Percentiles rank a stretch among this genome's conserved stretches.
phyloP scores from a whole-genome alignment of 2,888 invertebrate species.

The Drosophila conformis region DNA sequence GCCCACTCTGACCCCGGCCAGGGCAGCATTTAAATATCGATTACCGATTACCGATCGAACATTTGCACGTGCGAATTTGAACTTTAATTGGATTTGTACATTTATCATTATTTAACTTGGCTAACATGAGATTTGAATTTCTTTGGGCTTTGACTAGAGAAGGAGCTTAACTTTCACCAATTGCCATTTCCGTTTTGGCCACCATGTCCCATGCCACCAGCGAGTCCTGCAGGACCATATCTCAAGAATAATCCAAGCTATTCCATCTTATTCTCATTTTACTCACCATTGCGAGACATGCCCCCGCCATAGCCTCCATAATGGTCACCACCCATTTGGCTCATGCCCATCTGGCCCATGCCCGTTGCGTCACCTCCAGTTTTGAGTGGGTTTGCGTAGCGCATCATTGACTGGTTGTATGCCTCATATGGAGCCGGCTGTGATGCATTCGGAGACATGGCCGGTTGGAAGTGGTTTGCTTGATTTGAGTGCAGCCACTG shows the following conservation, averaged over 20 bases:
- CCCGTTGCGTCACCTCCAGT: slow-evolving; percentile 20
- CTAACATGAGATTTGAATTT: not conserved
- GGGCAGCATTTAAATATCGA: slow-evolving; percentile 59
- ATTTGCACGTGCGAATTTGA: not conserved
- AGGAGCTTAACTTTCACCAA: slow-evolving; percentile 37
- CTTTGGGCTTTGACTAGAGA: not conserved
- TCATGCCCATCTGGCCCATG: slow-evolving; percentile 29
- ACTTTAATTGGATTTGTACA: not conserved
- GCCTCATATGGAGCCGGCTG: slow-evolving; percentile 34
- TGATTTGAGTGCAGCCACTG: slow-evolving; percentile 71
- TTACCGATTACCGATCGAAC: slow-evolving; percentile 2
- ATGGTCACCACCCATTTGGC: slow-evolving; percentile 31
- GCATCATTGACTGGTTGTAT: slow-evolving; percentile 63
- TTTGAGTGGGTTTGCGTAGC: slow-evolving; percentile 33
- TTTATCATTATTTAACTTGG: slow-evolving; percentile 5
- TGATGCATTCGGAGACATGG: slow-evolving; percentile 13
- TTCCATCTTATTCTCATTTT: not conserved
- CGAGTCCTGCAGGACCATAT: slow-evolving; percentile 11
- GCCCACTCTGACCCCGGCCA: slow-evolving; percentile 50
- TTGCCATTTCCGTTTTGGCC: slow-evolving; percentile 32
- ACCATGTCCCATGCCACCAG: slow-evolving; percentile 38
- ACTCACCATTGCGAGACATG: slow-evolving; percentile 52
- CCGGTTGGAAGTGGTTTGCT: slow-evolving; percentile 15
- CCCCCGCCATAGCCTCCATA: slow-evolving; percentile 35
- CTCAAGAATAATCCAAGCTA: not conserved